Conservation (phyloP, 1,140 invertebrate genomes). For the Hirudo medicinalis region DNA sequence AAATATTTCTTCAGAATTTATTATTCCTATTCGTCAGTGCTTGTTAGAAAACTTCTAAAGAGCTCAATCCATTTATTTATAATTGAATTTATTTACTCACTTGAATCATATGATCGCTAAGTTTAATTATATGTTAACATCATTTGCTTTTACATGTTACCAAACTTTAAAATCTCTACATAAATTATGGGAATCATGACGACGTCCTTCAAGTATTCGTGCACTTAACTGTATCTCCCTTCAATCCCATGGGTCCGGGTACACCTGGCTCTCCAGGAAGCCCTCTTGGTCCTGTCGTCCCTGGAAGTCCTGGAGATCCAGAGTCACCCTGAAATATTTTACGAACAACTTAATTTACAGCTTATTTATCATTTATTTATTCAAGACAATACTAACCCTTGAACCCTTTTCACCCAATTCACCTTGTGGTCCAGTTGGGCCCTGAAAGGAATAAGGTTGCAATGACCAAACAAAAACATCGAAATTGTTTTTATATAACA, state of each 20-base stretch:
- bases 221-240: constrained; percentile 17
- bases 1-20: too few species aligned
- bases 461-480: background rate
- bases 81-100: too few species aligned
- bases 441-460: constrained; percentile 13
- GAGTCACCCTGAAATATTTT: constrained; percentile 17
- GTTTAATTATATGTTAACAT: too few species aligned
- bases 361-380: background rate
- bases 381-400: constrained; percentile 10
- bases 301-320: constrained; percentile 19
- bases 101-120: too few species aligned
- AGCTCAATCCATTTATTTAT: too few species aligned
- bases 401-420: constrained; percentile 17
- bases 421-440: constrained; percentile 19
- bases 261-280: constrained; percentile 19
- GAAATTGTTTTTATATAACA: background rate
- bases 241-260: constrained; percentile 18
- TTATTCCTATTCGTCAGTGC: too few species aligned
- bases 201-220: constrained; percentile 1
- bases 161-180: too few species aligned
- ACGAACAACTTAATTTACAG: background rate
- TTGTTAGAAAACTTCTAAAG: too few species aligned
- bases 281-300: constrained; percentile 15
- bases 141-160: too few species aligned
- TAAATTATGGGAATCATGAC: background rate